phyloP scores from a whole-genome alignment of 2,888 invertebrate genomes.

The Uropetala carovei region DNA sequence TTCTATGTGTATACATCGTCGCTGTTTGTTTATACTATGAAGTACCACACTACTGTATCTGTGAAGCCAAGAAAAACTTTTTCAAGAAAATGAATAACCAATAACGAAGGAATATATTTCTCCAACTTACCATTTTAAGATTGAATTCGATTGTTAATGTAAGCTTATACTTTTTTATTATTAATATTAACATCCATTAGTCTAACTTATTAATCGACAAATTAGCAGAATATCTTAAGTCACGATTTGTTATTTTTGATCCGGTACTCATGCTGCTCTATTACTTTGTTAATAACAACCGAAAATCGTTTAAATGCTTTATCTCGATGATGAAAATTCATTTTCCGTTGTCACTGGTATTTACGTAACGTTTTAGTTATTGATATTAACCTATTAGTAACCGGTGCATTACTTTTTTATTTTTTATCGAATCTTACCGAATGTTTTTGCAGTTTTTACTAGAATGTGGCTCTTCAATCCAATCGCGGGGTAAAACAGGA shows the following conservation, averaged over 20 bases:
- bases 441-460: neutral
- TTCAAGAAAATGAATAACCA: no score
- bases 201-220: no score
- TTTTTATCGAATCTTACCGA: neutral
- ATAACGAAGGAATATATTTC: no score
- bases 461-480: neutral
- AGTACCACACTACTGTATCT: neutral
- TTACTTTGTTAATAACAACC: neutral
- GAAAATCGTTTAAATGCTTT: neutral
- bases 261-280: no score
- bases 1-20: neutral
- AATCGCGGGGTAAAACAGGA: constrained; percentile 1
- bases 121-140: no score
- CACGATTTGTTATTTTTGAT: no score
- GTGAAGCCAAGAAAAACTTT: neutral
- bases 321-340: neutral
- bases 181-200: no score
- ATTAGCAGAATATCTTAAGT: no score
- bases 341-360: neutral
- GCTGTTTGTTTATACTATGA: neutral
- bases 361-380: neutral
- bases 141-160: no score
- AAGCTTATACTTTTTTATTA: no score
- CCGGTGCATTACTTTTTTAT: neutral
- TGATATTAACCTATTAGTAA: neutral